Percentiles rank a stretch among this genome's conserved stretches.
These are phyloP conservation scores for Micrastur ruficollis DNA, from an alignment of 2,797 vertebrate species.

Conservation along the genomic window DNA sequence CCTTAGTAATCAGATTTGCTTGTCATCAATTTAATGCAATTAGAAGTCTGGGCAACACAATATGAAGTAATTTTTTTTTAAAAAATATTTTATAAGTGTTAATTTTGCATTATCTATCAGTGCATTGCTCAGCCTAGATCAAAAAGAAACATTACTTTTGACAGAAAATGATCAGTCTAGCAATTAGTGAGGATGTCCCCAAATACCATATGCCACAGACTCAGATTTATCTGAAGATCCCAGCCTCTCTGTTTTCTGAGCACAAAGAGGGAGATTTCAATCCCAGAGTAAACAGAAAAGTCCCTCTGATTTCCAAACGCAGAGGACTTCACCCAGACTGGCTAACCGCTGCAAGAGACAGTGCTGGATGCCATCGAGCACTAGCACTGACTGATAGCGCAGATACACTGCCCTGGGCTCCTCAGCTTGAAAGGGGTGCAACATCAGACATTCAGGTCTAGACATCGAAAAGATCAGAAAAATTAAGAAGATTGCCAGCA, in stretches of 20 bases:
- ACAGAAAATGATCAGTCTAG: neutral
- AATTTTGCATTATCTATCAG: neutral
- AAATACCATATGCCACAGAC: neutral
- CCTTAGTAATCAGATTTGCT: neutral
- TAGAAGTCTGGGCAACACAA: neutral
- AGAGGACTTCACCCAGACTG: neutral
- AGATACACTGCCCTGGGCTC: neutral
- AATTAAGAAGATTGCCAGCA: neutral
- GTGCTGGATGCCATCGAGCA: neutral
- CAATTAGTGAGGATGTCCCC: neutral
- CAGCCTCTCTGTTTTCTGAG: neutral
- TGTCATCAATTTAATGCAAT: neutral
- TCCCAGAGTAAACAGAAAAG: neutral
- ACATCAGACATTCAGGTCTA: neutral
- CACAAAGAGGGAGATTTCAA: neutral
- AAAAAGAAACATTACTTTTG: neutral
- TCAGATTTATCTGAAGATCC: neutral
- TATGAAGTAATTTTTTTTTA: neutral
- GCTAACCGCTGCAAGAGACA: neutral
- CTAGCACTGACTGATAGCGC: neutral
- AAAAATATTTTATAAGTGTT: neutral
- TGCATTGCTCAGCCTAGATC: neutral
- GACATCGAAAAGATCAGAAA: neutral
- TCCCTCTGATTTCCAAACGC: neutral
- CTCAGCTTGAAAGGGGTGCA: neutral